Percentiles rank a stretch among this genome's conserved stretches.
Conservation (phyloP, 2,113 vertebrate genomes). For the Alces alces region DNA sequence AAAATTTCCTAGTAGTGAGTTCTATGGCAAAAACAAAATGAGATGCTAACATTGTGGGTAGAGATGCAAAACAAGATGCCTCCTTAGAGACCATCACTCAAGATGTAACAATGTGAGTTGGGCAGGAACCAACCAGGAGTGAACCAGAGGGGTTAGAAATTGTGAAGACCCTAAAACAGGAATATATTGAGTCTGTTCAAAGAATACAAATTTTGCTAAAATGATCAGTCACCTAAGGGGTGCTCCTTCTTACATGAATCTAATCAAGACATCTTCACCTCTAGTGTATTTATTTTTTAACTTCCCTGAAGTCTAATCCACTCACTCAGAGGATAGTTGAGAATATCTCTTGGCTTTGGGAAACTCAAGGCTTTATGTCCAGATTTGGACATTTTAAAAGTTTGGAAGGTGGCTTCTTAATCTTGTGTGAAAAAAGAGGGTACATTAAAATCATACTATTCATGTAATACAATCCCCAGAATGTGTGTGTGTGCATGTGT, state of each 20-base stretch:
- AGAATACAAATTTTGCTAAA: neutral
- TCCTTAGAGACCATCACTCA: neutral
- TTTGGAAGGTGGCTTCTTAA: neutral
- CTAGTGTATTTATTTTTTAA: neutral
- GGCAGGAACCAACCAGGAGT: neutral
- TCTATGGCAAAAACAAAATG: neutral
- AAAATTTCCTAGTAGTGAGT: neutral
- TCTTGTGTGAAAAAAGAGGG: neutral
- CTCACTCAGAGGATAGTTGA: neutral
- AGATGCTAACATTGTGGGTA: neutral
- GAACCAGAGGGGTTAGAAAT: neutral
- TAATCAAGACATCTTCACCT: neutral
- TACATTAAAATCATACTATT: neutral
- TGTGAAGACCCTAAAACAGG: neutral
- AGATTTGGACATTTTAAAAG: neutral
- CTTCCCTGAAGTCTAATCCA: neutral
- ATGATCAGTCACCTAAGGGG: neutral
- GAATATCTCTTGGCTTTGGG: neutral
- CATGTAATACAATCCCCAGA: neutral
- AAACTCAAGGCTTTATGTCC: neutral
- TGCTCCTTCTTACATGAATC: neutral
- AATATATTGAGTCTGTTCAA: neutral
- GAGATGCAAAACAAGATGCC: neutral
- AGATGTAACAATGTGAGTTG: neutral
- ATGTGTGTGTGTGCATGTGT: neutral